Conservation (phyloP, 2,797 vertebrate species). For the Neosalanx taihuensis region DNA sequence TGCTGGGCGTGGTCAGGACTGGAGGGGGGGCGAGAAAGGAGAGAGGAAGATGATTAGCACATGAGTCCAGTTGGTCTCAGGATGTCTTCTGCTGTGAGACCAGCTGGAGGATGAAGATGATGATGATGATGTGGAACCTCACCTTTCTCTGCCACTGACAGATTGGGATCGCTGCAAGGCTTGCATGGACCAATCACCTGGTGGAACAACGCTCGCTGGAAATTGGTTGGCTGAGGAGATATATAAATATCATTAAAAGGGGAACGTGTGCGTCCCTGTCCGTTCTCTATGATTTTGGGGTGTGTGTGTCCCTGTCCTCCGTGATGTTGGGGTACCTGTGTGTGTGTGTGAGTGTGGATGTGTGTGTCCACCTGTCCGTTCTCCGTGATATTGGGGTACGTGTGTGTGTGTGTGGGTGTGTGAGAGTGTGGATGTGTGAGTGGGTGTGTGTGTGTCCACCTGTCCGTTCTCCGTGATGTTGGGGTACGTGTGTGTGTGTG, state of each 20-base stretch:
- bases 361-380: too few relatives aligned
- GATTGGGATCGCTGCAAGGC: conserved; percentile 96
- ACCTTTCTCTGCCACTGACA: conserved; percentile 98
- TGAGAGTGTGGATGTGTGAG: not conserved
- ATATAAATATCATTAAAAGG: not conserved
- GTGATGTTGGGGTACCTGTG: not conserved
- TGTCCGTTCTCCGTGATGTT: too few relatives aligned
- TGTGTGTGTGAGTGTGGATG: too few relatives aligned
- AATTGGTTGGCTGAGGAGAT: conserved; percentile 78
- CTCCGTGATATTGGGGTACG: too few relatives aligned
- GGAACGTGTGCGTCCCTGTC: not conserved
- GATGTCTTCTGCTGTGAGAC: not conserved
- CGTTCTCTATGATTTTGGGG: not conserved
- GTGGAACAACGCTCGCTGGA: conserved; percentile 92
- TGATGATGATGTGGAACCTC: conserved; percentile 64
- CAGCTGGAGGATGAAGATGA: not conserved
- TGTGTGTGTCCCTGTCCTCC: not conserved
- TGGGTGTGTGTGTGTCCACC: not conserved
- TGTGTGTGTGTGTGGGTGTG: not conserved
- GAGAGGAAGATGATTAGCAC: conserved; percentile 75
- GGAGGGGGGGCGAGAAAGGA: conserved; percentile 48
- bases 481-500: too few relatives aligned
- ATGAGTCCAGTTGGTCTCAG: not conserved
- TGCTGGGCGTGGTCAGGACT: conserved; percentile 91
- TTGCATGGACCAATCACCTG: conserved; percentile 93